Conservation (phyloP, 2,797 vertebrate species). For the Cercopithecus mitis region DNA sequence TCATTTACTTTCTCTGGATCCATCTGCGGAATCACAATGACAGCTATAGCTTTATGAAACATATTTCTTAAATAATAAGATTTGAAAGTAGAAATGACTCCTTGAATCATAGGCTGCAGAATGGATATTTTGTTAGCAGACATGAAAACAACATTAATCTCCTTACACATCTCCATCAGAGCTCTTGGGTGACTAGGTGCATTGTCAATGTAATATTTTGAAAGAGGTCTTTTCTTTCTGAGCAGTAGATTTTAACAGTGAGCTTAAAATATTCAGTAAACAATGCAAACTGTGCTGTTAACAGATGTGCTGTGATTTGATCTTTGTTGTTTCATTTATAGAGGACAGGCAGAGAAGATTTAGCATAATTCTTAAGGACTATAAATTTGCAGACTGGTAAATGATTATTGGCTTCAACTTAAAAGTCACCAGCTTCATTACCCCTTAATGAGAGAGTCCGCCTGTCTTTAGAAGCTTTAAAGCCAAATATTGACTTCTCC, state of each 20-base stretch:
- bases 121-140: background rate
- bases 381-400: background rate
- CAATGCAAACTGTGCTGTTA: background rate
- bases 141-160: background rate
- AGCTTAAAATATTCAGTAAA: background rate
- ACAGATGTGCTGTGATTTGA: background rate
- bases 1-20: background rate
- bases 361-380: background rate
- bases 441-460: background rate
- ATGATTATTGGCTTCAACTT: background rate
- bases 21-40: background rate
- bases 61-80: background rate
- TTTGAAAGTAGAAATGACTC: background rate
- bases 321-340: background rate
- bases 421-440: background rate
- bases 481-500: background rate
- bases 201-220: background rate
- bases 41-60: background rate
- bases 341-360: background rate
- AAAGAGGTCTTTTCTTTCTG: background rate
- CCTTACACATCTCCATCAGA: background rate
- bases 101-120: background rate
- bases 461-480: background rate
- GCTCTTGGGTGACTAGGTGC: background rate
- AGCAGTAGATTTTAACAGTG: background rate